Percentiles rank a stretch among this genome's conserved stretches.
phyloP scores from a whole-genome alignment of 2,113 vertebrate genomes.

The Cariama cristata region DNA sequence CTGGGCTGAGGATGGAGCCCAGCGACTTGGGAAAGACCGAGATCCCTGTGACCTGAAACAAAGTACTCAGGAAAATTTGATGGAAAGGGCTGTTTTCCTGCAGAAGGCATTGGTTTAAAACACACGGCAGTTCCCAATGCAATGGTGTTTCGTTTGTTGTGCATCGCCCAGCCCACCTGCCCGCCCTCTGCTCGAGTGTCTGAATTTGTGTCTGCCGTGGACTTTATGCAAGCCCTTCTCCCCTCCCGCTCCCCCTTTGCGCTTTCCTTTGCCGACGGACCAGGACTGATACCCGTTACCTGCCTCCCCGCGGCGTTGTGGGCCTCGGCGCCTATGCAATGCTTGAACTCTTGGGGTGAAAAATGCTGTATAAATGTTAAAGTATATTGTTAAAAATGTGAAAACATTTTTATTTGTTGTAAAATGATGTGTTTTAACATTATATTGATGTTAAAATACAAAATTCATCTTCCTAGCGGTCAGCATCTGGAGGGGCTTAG shows the following conservation, averaged over 20 bases:
- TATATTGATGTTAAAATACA: background rate
- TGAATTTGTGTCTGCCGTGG: background rate
- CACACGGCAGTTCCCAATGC: accelerated
- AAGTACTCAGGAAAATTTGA: background rate
- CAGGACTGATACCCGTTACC: background rate
- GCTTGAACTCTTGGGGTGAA: background rate
- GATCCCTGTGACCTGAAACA: background rate
- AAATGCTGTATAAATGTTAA: background rate
- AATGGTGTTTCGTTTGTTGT: accelerated
- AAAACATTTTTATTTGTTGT: background rate
- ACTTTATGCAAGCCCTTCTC: background rate
- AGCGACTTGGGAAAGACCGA: background rate
- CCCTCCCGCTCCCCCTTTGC: background rate
- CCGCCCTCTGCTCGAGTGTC: background rate
- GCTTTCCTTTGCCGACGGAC: background rate
- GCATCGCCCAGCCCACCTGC: background rate
- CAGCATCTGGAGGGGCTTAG: background rate
- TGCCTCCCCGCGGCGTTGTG: accelerated
- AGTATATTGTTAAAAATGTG: accelerated
- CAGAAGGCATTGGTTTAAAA: background rate
- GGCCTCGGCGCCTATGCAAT: background rate
- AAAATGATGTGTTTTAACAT: background rate
- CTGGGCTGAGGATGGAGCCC: background rate
- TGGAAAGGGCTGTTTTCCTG: background rate
- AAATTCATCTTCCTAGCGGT: background rate